phyloP scores from a whole-genome alignment of 2,888 invertebrate genomes.

The Oegoconia quadripuncta region DNA sequence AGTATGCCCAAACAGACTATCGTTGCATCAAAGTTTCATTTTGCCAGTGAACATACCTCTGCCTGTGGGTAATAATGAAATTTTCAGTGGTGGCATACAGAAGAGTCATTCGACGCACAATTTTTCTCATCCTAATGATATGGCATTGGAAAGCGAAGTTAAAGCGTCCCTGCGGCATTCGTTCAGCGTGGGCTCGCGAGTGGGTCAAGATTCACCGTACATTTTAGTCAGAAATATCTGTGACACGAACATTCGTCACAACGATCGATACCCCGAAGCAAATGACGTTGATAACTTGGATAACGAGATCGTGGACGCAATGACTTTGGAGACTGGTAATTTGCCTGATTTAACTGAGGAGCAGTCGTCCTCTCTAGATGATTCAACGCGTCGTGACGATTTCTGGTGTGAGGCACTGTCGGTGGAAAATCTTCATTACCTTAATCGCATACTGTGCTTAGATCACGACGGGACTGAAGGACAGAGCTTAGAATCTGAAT shows the following conservation, averaged over 20 bases:
- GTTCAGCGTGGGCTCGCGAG: slow-evolving; percentile 34
- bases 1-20: slow-evolving; percentile 21
- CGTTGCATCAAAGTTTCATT: slow-evolving; percentile 52
- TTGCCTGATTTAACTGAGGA: slow-evolving; percentile 64
- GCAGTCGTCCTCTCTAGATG: slow-evolving; percentile 59
- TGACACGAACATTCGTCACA: slow-evolving; percentile 67
- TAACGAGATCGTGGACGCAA: slow-evolving; percentile 58
- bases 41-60: slow-evolving; percentile 24
- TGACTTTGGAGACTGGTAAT: slow-evolving; percentile 57
- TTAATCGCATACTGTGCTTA: slow-evolving; percentile 49
- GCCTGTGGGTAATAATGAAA: slow-evolving; percentile 37
- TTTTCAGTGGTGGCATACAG: slow-evolving; percentile 38
- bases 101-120: slow-evolving; percentile 37
- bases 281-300: slow-evolving; percentile 61
- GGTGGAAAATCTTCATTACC: slow-evolving; percentile 52
- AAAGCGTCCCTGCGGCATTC: slow-evolving; percentile 32
- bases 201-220: slow-evolving; percentile 29
- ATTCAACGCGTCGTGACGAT: slow-evolving; percentile 60
- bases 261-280: slow-evolving; percentile 64
- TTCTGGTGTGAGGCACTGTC: slow-evolving; percentile 45
- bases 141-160: slow-evolving; percentile 21
- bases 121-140: slow-evolving; percentile 32
- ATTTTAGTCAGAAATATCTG: slow-evolving; percentile 31
- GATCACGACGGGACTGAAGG: slow-evolving; percentile 44
- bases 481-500: slow-evolving; percentile 49